phyloP scores from a whole-genome alignment of 2,113 vertebrate genomes.

The Alligator mississippiensis region DNA sequence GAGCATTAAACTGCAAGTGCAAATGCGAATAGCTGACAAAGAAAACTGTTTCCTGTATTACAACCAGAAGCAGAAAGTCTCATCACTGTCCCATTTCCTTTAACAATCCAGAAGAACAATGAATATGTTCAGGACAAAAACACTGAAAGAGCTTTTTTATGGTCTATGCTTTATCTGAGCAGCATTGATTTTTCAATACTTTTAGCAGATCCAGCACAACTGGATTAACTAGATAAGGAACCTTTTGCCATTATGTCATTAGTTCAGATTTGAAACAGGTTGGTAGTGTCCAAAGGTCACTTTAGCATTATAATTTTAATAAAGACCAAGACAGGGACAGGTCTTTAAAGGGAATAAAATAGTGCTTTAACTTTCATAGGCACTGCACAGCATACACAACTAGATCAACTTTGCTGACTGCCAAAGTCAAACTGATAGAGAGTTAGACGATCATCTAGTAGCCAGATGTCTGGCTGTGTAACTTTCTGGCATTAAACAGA shows the following conservation, averaged over 20 bases:
- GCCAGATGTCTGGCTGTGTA: constrained; percentile 84
- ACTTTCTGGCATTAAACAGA: constrained; percentile 77
- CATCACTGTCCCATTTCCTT: constrained; percentile 18
- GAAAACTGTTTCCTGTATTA: constrained; percentile 18
- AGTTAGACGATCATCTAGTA: constrained; percentile 75
- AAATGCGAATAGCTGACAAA: neutral
- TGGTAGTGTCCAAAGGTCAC: constrained; percentile 37
- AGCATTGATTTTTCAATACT: constrained; percentile 48
- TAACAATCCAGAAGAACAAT: neutral
- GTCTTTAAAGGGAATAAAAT: constrained; percentile 46
- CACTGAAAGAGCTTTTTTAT: neutral
- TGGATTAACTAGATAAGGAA: constrained; percentile 52
- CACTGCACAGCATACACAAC: constrained; percentile 55
- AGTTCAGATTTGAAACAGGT: constrained; percentile 41
- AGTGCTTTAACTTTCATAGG: constrained; percentile 43
- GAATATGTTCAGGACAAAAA: constrained; percentile 2
- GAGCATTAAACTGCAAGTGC: neutral
- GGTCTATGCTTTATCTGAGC: neutral
- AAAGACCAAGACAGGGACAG: constrained; percentile 28
- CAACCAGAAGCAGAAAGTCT: neutral
- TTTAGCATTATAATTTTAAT: constrained; percentile 38
- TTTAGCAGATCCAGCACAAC: constrained; percentile 48
- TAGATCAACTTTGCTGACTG: constrained; percentile 68
- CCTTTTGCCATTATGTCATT: constrained; percentile 41
- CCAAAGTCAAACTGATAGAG: constrained; percentile 75